Base-by-base conservation (phyloP, 2,797 vertebrate genomes). In the Clarias platycephalus region DNA sequence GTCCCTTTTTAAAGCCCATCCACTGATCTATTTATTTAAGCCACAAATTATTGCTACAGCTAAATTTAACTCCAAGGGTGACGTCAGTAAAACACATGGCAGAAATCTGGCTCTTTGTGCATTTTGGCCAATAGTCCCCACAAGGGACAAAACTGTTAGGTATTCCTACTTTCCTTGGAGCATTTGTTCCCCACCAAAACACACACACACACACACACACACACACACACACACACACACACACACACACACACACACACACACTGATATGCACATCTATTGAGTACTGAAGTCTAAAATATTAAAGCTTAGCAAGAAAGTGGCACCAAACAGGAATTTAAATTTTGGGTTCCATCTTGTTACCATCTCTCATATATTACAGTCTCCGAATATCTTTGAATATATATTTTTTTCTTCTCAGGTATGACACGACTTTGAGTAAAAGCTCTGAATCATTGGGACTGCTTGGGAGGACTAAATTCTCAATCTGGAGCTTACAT, bases 181-280 rank as follows among this genome's bases (percentile, higher is more conserved):
- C 72, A 22, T 53, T 74, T 58, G 3, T 20, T 34, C 13, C 6
- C 20, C 74, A 55, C n/a, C 49, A 53, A 53, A 74, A 26, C 13
- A 26, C 0, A 1, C 44, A 53, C 70, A 37, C 28, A 68, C 28
- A 34, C 2, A 66, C 28, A 34, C 66, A 31, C 28, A 67, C 67
- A 70, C 18, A 67, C n/a, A n/a, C n/a, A n/a, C n/a, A n/a, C n/a
- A n/a, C n/a, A 26, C 13, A 26, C 0, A 1, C 44, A 53, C 70
- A 37, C 28, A 26, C 13, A 26, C 0, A 1, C 44, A 53, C 70
- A 37, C 28, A 68, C 64, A 71, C 68, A 44, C 68, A n/a, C 9
- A 44, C 22, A 67, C 49, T 37, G 64, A 68, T n/a, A 81, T 68
- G 57, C 44, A 70, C 55, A 9, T 77, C 34, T 68, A 68, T 58